These are phyloP conservation scores for Corythaixoides concolor DNA, from an alignment of 2,113 vertebrate species.

Conservation along the genomic window DNA sequence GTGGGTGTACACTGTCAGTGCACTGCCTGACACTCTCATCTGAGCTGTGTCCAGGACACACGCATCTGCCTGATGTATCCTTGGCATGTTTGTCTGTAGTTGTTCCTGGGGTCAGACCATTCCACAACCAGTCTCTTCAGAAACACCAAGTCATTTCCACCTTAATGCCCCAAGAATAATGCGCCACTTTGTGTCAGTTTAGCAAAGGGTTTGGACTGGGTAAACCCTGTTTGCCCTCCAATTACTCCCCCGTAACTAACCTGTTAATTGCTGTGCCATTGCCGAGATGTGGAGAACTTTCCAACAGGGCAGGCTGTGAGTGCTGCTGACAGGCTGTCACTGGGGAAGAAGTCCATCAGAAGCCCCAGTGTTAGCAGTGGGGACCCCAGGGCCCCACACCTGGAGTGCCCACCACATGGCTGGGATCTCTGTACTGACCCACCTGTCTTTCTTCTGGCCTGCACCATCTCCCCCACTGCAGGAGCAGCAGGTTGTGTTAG, in stretches of 20 bases:
- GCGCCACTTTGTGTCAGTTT: background rate
- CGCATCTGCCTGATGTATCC: background rate
- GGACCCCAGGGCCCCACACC: rapidly evolving
- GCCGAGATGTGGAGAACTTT: background rate
- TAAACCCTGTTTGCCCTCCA: background rate
- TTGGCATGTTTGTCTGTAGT: background rate
- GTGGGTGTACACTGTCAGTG: background rate
- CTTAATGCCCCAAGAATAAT: background rate
- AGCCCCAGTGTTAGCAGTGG: background rate
- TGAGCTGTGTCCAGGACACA: background rate
- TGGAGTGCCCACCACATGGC: rapidly evolving
- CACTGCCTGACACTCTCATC: background rate
- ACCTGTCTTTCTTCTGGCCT: background rate
- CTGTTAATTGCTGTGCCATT: background rate
- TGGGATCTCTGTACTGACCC: background rate
- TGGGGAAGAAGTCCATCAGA: background rate
- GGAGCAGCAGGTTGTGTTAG: background rate
- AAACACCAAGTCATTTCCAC: background rate
- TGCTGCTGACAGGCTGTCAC: background rate
- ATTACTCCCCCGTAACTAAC: background rate
- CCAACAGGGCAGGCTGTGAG: background rate
- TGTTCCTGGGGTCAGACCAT: background rate
- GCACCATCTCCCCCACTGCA: background rate
- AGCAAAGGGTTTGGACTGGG: background rate
- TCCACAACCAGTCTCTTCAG: background rate